Conservation (phyloP, 2,113 vertebrate genomes). For the Pteronura brasiliensis region DNA sequence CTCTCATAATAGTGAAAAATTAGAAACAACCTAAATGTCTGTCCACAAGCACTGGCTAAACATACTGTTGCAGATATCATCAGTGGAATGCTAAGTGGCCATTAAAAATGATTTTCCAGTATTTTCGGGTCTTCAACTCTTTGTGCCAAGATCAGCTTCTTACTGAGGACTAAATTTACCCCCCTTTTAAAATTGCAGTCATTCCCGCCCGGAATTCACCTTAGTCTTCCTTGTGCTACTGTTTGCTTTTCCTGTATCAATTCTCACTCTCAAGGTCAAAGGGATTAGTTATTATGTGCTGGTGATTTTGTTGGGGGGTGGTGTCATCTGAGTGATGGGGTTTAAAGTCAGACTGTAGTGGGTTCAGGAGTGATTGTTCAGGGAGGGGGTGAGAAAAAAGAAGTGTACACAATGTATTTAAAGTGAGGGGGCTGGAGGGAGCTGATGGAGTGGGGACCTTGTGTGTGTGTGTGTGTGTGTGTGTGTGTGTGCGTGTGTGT, state of each 20-base stretch:
- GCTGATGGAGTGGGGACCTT: accelerated
- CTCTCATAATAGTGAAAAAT: neutral
- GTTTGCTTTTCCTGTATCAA: neutral
- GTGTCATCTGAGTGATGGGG: neutral
- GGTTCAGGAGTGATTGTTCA: no score
- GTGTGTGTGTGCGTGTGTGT: neutral
- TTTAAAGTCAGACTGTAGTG: neutral
- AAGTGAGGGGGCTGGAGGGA: neutral
- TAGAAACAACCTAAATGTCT: neutral
- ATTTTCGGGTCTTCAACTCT: neutral
- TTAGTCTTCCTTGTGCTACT: no score
- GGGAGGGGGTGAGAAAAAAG: neutral
- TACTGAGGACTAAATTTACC: neutral
- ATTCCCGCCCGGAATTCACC: accelerated
- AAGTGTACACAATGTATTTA: accelerated
- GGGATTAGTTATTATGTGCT: neutral
- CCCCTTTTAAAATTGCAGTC: neutral
- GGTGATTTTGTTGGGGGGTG: neutral
- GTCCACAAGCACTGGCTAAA: neutral
- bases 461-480: neutral
- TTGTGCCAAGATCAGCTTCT: neutral
- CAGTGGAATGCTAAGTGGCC: accelerated
- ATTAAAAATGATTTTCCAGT: neutral
- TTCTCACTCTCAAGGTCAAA: neutral
- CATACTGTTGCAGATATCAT: neutral